phyloP scores from a whole-genome alignment of 2,888 invertebrate species.

The Crossocerus cetratus region DNA sequence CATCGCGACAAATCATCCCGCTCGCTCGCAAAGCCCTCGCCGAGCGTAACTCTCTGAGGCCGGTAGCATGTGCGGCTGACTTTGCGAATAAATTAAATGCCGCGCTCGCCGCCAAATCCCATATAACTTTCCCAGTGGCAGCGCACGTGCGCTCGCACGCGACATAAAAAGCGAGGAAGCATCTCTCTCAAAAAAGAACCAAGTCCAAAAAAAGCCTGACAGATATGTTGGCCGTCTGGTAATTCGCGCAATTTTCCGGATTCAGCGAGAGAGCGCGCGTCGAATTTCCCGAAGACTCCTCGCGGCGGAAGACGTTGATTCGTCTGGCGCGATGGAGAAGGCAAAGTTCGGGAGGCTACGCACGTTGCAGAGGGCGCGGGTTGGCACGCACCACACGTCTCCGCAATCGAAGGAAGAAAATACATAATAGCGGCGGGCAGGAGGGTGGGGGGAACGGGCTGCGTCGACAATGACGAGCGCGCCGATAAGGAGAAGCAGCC shows the following conservation, averaged over 20 bases:
- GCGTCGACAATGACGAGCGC: constrained; percentile 32
- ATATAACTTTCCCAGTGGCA: no score
- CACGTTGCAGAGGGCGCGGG: constrained; percentile 36
- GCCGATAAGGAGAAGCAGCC: constrained; percentile 31
- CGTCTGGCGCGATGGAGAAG: no score
- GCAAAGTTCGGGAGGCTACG: constrained; percentile 20
- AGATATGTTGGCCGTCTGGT: background rate
- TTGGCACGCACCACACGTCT: constrained; percentile 34
- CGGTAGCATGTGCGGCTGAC: no score
- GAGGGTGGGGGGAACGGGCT: background rate
- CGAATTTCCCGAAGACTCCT: no score
- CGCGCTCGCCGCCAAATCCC: no score
- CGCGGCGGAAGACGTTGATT: no score
- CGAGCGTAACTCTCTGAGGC: no score
- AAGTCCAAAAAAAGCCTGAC: no score
- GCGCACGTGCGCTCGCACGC: no score
- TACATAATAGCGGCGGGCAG: constrained; percentile 44
- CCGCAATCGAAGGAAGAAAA: constrained; percentile 46
- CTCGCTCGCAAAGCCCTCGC: background rate
- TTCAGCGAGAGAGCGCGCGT: background rate
- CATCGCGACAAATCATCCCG: constrained; percentile 23
- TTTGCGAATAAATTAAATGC: no score
- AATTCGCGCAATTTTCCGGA: background rate
- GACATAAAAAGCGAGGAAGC: no score
- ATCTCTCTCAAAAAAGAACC: no score